Evolutionary conservation across 2,888 invertebrate genomes (phyloP).

Genomic region (Erpobdella octoculata): DNA sequence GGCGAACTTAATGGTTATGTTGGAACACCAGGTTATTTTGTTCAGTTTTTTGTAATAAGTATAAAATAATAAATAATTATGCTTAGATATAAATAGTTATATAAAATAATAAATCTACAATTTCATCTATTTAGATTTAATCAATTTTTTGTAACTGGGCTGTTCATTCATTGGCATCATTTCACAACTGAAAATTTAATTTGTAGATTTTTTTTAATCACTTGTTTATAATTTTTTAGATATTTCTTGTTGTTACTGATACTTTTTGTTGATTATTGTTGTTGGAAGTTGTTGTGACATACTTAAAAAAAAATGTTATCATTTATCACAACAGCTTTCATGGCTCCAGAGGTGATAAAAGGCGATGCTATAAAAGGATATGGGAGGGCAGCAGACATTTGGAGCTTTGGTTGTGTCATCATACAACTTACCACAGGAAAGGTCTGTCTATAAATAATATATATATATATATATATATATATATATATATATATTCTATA

Average conservation of each 20-base stretch:
- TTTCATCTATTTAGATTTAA: background rate
- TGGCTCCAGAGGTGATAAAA: constrained; percentile 83
- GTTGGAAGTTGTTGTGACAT: too few relatives aligned
- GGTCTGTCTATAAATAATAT: constrained; percentile 54
- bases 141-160: background rate
- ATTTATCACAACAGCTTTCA: constrained; percentile 66
- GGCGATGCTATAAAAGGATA: constrained; percentile 61
- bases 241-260: too few relatives aligned
- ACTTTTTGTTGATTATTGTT: too few relatives aligned
- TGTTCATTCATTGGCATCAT: background rate
- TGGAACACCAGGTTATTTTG: constrained; percentile 73
- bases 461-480: too few relatives aligned
- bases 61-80: background rate
- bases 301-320: too few relatives aligned
- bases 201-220: too few relatives aligned
- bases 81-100: background rate
- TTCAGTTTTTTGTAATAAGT: background rate
- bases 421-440: constrained; percentile 90
- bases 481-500: too few relatives aligned
- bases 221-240: too few relatives aligned
- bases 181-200: background rate
- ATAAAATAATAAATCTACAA: background rate
- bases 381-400: constrained; percentile 86
- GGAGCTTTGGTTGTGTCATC: constrained; percentile 90
- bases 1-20: constrained; percentile 48